Conservation (phyloP, 2,113 vertebrate species). For the Trachemys scripta region DNA sequence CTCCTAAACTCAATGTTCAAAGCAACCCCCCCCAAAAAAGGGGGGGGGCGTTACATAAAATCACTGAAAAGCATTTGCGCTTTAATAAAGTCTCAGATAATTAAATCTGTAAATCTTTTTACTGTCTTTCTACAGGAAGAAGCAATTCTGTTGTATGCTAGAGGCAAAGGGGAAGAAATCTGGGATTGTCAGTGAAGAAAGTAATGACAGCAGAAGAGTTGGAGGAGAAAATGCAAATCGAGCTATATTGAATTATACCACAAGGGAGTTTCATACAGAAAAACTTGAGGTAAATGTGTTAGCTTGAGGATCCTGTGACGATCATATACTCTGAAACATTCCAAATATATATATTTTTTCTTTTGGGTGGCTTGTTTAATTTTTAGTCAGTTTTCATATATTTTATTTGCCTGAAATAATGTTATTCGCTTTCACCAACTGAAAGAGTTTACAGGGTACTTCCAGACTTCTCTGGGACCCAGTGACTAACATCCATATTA, state of each 20-base stretch:
- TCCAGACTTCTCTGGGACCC: not conserved
- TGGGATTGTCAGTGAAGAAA: conserved; percentile 86
- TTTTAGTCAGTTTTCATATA: not conserved
- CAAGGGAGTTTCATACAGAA: conserved; percentile 85
- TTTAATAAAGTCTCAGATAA: not conserved
- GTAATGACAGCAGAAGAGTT: conserved; percentile 85
- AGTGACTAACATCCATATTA: not conserved
- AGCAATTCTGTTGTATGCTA: conserved; percentile 90
- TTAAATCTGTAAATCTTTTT: conserved; percentile 20
- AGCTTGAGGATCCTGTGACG: not conserved
- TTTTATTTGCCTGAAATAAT: not conserved
- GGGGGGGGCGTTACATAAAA: not conserved
- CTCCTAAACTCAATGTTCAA: not conserved
- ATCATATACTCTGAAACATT: not conserved
- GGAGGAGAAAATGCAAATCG: conserved; percentile 88
- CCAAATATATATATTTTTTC: not conserved
- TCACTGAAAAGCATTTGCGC: not conserved
- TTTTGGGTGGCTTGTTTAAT: not conserved
- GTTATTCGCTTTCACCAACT: not conserved
- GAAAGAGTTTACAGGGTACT: not conserved
- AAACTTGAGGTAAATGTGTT: conserved; percentile 86
- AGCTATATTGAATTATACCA: conserved; percentile 88
- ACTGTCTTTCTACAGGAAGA: conserved; percentile 83
- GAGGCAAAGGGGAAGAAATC: conserved; percentile 90
- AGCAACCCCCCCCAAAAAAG: not conserved